A percentile compares a stretch with the other conserved stretches of the same genome.
phyloP scores from a whole-genome alignment of 2,797 vertebrate species.

The Margarornis squamiger region DNA sequence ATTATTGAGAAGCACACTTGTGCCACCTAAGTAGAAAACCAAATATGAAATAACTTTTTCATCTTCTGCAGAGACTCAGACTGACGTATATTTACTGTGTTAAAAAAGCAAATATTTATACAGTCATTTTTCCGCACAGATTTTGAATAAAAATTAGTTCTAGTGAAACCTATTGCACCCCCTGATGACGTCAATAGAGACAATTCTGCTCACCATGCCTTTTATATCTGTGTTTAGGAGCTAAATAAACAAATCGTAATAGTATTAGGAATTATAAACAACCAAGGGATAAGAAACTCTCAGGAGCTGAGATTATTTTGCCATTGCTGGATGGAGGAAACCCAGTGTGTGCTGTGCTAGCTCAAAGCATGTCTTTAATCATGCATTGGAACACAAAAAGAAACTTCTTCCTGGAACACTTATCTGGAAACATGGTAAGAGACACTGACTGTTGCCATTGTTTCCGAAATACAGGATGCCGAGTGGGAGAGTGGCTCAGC shows the following conservation, averaged over 20 bases:
- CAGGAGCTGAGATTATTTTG: not conserved
- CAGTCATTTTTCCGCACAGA: not conserved
- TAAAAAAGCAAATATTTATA: slow-evolving; percentile 11
- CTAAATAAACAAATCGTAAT: not conserved
- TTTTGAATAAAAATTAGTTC: not conserved
- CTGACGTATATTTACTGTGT: not conserved
- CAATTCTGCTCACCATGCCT: not conserved
- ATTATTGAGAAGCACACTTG: not conserved
- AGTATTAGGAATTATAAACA: not conserved
- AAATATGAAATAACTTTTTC: not conserved
- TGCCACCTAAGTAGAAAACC: not conserved
- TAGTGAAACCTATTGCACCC: not conserved
- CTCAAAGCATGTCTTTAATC: slow-evolving; percentile 34
- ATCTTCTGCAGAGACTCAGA: not conserved
- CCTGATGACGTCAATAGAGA: not conserved
- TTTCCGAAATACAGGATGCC: slow-evolving; percentile 42
- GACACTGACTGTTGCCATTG: not conserved
- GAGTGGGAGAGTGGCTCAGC: not conserved
- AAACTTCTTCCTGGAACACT: slow-evolving; percentile 59
- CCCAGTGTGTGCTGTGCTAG: not conserved
- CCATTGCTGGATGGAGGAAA: slow-evolving; percentile 14
- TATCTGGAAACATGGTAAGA: slow-evolving; percentile 23
- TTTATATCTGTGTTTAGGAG: not conserved
- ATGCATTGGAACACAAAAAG: slow-evolving; percentile 19
- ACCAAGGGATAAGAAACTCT: not conserved